phyloP scores from a whole-genome alignment of 2,888 invertebrate genomes.

The Cylindroiulus punctatus region DNA sequence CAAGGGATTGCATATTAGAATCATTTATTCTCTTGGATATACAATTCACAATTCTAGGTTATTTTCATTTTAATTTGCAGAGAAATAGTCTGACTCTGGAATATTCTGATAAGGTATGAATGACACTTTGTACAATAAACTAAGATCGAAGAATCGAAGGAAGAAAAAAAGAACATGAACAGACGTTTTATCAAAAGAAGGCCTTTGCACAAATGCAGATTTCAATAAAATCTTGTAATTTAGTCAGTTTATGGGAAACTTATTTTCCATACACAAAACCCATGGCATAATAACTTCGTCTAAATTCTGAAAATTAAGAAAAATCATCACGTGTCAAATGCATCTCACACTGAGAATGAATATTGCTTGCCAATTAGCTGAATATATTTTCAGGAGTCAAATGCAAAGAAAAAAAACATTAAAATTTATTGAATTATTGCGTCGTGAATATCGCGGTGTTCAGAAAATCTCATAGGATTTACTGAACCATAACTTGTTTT shows the following conservation, averaged over 20 bases:
- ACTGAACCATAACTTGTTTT: conserved; percentile 14
- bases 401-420: neutral
- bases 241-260: neutral
- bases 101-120: neutral
- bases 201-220: neutral
- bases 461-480: neutral
- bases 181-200: neutral
- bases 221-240: neutral
- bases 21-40: neutral
- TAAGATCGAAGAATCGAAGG: neutral
- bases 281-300: neutral
- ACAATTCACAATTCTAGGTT: conserved; percentile 9
- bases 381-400: neutral
- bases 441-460: conserved; percentile 23
- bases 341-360: neutral
- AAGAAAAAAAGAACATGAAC: neutral
- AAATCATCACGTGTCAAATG: neutral
- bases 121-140: conserved; percentile 6
- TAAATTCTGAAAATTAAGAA: neutral
- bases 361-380: neutral
- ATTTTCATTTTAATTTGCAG: neutral
- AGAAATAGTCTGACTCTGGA: conserved; percentile 4
- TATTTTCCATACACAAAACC: neutral
- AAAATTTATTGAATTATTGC: conserved; percentile 31
- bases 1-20: neutral